Conservation (phyloP, 2,888 invertebrate genomes). For the Neocrepidodera transversa region DNA sequence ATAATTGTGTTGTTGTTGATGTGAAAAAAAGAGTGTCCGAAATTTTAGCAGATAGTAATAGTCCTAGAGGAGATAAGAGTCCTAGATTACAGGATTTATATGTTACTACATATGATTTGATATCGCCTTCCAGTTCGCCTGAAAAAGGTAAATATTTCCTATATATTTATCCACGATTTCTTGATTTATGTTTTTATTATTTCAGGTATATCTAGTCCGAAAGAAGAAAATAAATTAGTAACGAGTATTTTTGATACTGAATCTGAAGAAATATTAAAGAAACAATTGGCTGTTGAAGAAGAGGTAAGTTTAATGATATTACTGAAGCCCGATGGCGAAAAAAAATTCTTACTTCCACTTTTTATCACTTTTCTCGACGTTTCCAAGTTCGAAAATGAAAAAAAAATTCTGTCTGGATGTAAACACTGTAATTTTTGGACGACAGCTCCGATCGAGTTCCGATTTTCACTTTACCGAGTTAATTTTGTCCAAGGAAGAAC, state of each 20-base stretch:
- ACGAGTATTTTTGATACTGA: slow-evolving; percentile 59
- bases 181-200: slow-evolving; percentile 2
- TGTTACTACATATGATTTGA: slow-evolving; percentile 56
- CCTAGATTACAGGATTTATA: slow-evolving; percentile 57
- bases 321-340: no score
- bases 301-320: slow-evolving; percentile 68
- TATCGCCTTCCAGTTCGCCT: slow-evolving; percentile 49
- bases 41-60: slow-evolving; percentile 54
- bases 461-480: no score
- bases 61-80: slow-evolving; percentile 53
- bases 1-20: slow-evolving; percentile 42
- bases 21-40: slow-evolving; percentile 57
- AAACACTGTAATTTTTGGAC: no score
- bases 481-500: no score
- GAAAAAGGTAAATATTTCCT: slow-evolving; percentile 49
- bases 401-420: no score
- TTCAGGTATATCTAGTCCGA: slow-evolving; percentile 25
- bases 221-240: slow-evolving; percentile 32
- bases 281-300: slow-evolving; percentile 70
- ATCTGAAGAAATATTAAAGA: slow-evolving; percentile 68
- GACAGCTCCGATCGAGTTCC: no score
- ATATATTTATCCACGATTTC: slow-evolving; percentile 5
- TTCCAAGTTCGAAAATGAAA: no score
- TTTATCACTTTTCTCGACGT: no score
- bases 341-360: no score